phyloP scores from a whole-genome alignment of 2,113 vertebrate genomes.

The Megalops atlanticus region DNA sequence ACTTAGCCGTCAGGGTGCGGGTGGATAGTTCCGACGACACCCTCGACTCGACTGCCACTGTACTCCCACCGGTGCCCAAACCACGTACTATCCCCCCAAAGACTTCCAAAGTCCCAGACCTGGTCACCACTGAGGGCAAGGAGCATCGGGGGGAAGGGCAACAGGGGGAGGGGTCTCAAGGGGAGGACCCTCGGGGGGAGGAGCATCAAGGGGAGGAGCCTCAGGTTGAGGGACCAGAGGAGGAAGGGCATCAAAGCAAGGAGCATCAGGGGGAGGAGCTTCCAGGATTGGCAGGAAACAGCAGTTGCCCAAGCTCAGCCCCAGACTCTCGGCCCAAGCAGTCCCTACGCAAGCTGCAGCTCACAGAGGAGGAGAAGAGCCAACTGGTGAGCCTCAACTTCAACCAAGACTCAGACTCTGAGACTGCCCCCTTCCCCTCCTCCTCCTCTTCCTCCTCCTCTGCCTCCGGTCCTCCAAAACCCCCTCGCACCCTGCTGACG shows the following conservation, averaged over 20 bases:
- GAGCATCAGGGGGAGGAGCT: not conserved
- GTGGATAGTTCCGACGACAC: not conserved
- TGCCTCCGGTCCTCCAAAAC: slow-evolving; percentile 36
- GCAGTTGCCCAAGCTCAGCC: not conserved
- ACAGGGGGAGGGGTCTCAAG: not conserved
- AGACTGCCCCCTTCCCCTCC: slow-evolving; percentile 64
- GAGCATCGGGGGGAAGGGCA: not conserved
- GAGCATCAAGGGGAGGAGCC: not conserved
- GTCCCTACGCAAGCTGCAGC: slow-evolving; percentile 63
- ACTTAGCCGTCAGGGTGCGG: slow-evolving; percentile 14
- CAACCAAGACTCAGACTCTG: slow-evolving; percentile 68
- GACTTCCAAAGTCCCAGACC: not conserved
- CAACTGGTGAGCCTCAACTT: slow-evolving; percentile 76
- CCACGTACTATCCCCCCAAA: slow-evolving; percentile 54
- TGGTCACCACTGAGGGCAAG: not conserved
- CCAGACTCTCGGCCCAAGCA: slow-evolving; percentile 56
- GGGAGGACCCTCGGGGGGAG: not conserved
- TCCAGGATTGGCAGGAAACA: no score
- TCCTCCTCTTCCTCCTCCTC: slow-evolving; percentile 68
- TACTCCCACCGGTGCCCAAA: slow-evolving; percentile 56
- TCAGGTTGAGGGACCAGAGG: not conserved
- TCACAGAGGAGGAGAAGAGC: slow-evolving; percentile 71
- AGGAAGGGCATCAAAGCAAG: no score
- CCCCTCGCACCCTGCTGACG: slow-evolving; percentile 44
- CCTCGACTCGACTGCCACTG: not conserved